A percentile compares a stretch with the other conserved stretches of the same genome.
Evolutionary conservation across 2,113 vertebrate genomes (phyloP).

Genomic region (Tupaia tana): DNA sequence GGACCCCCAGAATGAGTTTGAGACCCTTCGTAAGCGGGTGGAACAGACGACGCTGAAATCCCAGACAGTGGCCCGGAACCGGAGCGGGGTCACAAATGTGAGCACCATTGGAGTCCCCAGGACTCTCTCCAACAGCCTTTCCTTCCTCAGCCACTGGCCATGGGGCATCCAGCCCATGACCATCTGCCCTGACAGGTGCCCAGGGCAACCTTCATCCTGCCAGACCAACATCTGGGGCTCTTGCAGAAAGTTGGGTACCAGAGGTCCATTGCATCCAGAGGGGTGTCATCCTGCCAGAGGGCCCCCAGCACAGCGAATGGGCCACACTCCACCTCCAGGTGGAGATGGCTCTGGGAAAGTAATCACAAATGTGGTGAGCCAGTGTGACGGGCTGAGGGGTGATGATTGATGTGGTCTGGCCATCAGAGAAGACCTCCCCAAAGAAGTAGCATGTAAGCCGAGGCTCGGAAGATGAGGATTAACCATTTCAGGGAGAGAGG

Average conservation of each 20-base stretch:
- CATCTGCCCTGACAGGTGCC: background rate
- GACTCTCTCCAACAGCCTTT: background rate
- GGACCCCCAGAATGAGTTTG: constrained; percentile 97
- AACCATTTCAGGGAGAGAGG: background rate
- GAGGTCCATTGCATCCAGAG: background rate
- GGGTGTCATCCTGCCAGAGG: accelerated
- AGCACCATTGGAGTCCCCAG: constrained; percentile 70
- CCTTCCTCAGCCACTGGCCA: background rate
- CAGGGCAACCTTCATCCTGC: background rate
- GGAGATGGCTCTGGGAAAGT: background rate
- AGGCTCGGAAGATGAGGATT: background rate
- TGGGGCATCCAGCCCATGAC: accelerated
- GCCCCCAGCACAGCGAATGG: background rate
- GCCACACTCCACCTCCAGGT: background rate
- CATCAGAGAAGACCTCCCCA: background rate
- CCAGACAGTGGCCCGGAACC: constrained; percentile 96
- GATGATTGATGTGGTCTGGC: background rate
- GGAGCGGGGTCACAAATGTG: constrained; percentile 98
- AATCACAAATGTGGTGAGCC: background rate
- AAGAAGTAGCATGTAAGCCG: background rate
- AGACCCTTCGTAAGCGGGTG: constrained; percentile 94
- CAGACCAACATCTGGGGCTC: background rate
- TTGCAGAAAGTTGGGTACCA: background rate
- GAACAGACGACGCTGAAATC: constrained; percentile 97
- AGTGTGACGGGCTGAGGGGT: background rate